Evolutionary conservation across 1,140 invertebrate genomes (phyloP).

Genomic region (Zaprionus gabonicus): DNA sequence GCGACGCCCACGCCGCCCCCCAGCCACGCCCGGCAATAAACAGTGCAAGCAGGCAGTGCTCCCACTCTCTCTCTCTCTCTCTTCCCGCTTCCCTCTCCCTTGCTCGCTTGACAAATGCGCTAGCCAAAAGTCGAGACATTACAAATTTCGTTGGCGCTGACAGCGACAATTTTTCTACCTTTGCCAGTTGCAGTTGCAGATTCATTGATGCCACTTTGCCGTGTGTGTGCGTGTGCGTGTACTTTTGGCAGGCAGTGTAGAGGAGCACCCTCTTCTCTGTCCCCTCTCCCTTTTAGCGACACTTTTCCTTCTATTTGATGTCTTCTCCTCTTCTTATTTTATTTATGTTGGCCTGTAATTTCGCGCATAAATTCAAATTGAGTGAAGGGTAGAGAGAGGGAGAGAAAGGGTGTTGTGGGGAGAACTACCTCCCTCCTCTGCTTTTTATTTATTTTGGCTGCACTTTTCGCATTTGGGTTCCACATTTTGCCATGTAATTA

Average conservation of each 20-base stretch:
- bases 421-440: not conserved
- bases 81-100: too few species aligned
- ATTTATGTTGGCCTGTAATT: conserved; percentile 75
- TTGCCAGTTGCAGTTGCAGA: conserved; percentile 40
- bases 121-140: conserved; percentile 60
- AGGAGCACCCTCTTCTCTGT: conserved; percentile 34
- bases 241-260: conserved; percentile 71
- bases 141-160: conserved; percentile 68
- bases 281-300: conserved; percentile 18
- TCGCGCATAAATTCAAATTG: conserved; percentile 74
- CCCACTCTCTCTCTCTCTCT: not conserved
- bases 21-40: conserved; percentile 38
- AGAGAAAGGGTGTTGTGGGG: not conserved
- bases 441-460: conserved; percentile 61
- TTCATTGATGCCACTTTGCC: conserved; percentile 80
- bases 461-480: conserved; percentile 38
- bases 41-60: not conserved
- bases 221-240: not conserved
- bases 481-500: conserved; percentile 75
- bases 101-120: conserved; percentile 42
- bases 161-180: conserved; percentile 75
- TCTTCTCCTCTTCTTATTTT: conserved; percentile 55
- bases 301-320: conserved; percentile 73
- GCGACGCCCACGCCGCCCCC: conserved; percentile 63
- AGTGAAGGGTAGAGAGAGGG: not conserved